These are phyloP conservation scores for Leptopilina syphax DNA, from an alignment of 2,888 invertebrate species.

Conservation along the genomic window DNA sequence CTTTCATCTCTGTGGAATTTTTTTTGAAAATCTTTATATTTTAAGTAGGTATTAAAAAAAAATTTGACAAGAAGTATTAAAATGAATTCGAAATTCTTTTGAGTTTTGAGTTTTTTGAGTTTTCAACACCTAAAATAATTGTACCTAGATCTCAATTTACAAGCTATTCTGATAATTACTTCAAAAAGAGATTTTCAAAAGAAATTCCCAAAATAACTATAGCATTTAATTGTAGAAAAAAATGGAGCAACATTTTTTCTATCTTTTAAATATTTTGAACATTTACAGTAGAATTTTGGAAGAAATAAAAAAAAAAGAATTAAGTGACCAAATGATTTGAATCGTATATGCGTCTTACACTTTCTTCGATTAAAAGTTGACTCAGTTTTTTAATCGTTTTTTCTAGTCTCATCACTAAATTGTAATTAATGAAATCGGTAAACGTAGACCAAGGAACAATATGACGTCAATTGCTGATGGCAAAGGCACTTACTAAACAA, in stretches of 20 bases:
- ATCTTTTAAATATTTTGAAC: too few relatives aligned
- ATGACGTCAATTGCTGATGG: constrained; percentile 64
- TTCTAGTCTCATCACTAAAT: constrained; percentile 52
- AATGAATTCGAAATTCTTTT: too few relatives aligned
- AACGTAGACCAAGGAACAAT: constrained; percentile 51
- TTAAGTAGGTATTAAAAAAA: too few relatives aligned
- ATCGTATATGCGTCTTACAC: background rate
- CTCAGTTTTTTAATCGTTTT: constrained; percentile 55
- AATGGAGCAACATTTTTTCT: background rate
- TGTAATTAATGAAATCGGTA: constrained; percentile 62
- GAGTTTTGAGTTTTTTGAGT: too few relatives aligned
- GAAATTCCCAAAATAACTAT: too few relatives aligned
- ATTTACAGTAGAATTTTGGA: background rate
- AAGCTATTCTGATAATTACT: too few relatives aligned
- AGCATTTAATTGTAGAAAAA: background rate
- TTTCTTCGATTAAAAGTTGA: constrained; percentile 8
- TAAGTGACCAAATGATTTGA: background rate
- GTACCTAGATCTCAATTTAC: too few relatives aligned
- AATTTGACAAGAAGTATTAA: too few relatives aligned
- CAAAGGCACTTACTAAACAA: constrained; percentile 62
- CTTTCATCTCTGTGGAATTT: too few relatives aligned
- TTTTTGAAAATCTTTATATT: too few relatives aligned
- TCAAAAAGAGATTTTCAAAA: too few relatives aligned
- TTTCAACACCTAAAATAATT: too few relatives aligned
- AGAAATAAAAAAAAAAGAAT: background rate